Conservation (phyloP, 2,888 invertebrate genomes). For the Drosophila differens region DNA sequence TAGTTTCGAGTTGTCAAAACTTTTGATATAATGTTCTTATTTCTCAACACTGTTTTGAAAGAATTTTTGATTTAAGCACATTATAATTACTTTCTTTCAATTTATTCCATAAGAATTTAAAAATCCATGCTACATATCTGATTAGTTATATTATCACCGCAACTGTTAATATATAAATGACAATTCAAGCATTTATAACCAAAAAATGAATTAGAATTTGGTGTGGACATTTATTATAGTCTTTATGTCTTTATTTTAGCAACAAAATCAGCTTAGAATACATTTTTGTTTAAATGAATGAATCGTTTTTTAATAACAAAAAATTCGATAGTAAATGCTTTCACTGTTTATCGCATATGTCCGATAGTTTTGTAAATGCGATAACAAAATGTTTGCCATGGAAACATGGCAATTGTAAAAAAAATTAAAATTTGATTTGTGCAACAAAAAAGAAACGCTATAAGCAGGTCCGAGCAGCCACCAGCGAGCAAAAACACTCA, state of each 20-base stretch:
- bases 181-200: neutral
- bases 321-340: neutral
- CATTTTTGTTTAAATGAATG: neutral
- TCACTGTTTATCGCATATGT: slow-evolving; percentile 18
- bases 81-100: neutral
- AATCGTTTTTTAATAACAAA: neutral
- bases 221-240: neutral
- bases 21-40: neutral
- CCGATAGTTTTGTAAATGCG: slow-evolving; percentile 45
- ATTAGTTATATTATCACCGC: neutral
- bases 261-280: neutral
- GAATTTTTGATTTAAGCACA: neutral
- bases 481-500: slow-evolving; percentile 32
- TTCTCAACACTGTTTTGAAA: slow-evolving; percentile 17
- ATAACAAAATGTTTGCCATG: slow-evolving; percentile 54
- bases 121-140: neutral
- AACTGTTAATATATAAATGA: neutral
- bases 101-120: neutral
- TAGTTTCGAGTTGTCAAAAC: slow-evolving; percentile 3
- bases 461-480: slow-evolving; percentile 31
- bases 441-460: slow-evolving; percentile 49
- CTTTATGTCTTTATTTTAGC: neutral
- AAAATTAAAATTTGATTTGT: slow-evolving; percentile 61
- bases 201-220: neutral
- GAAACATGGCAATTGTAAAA: slow-evolving; percentile 59